Percentiles rank a stretch among this genome's conserved stretches.
These are phyloP conservation scores for Drosophila emarginata DNA, from an alignment of 2,888 invertebrate genomes.

Conservation along the genomic window DNA sequence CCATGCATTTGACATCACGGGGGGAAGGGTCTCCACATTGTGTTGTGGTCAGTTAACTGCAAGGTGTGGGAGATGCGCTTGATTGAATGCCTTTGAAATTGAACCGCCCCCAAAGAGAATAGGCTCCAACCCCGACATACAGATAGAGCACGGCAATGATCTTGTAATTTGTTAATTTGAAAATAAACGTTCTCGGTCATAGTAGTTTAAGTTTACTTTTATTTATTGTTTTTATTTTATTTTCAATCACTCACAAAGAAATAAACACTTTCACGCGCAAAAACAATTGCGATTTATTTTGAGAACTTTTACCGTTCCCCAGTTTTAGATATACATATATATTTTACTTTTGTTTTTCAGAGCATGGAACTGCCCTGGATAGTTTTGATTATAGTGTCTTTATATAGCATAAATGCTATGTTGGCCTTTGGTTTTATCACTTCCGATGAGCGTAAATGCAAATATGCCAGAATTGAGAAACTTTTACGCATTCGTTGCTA, in stretches of 20 bases:
- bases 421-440: constrained; percentile 72
- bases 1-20: neutral
- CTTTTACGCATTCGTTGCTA: constrained; percentile 78
- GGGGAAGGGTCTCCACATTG: neutral
- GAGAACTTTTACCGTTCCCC: constrained; percentile 21
- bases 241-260: constrained; percentile 27
- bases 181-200: constrained; percentile 56
- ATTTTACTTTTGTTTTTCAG: constrained; percentile 35
- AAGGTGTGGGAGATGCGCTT: constrained; percentile 58
- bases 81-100: constrained; percentile 54
- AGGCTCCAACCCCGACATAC: constrained; percentile 37
- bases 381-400: constrained; percentile 60
- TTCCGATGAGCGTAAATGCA: constrained; percentile 78
- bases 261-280: constrained; percentile 57
- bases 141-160: constrained; percentile 68
- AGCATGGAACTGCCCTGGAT: constrained; percentile 72
- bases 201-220: constrained; percentile 31
- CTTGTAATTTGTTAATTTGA: constrained; percentile 75
- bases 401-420: constrained; percentile 61
- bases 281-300: neutral
- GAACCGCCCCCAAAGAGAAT: constrained; percentile 4
- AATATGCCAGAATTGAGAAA: constrained; percentile 76
- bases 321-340: neutral
- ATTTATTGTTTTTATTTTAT: constrained; percentile 61
- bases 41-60: constrained; percentile 22